Evolutionary conservation across 2,888 invertebrate species (phyloP).

Genomic region (Ypsolopha scabrella): DNA sequence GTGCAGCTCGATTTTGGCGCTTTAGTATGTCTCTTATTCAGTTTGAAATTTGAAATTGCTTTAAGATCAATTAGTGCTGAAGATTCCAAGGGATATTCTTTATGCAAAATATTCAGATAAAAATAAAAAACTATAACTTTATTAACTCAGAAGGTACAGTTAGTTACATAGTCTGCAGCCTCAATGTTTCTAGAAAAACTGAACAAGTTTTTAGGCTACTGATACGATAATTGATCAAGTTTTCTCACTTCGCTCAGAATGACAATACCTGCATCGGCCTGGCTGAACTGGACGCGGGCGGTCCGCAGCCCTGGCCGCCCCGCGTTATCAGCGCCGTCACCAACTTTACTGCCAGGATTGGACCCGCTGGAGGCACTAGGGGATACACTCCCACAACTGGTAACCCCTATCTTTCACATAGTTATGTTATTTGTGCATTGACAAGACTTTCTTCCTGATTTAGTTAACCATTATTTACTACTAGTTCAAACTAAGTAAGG

Average conservation of each 20-base stretch:
- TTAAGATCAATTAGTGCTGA: background rate
- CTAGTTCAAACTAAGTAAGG: too few relatives aligned
- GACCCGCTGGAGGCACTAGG: slow-evolving; percentile 84
- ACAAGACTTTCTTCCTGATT: too few relatives aligned
- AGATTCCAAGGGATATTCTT: too few relatives aligned
- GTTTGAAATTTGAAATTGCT: background rate
- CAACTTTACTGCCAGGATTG: slow-evolving; percentile 81
- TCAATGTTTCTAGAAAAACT: too few relatives aligned
- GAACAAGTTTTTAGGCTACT: too few relatives aligned
- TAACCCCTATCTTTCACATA: slow-evolving; percentile 16
- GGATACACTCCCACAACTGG: slow-evolving; percentile 88
- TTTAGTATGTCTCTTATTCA: slow-evolving; percentile 32
- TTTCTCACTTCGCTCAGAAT: slow-evolving; percentile 42
- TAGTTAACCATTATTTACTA: too few relatives aligned
- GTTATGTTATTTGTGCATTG: too few relatives aligned
- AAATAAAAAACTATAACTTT: too few relatives aligned
- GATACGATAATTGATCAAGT: too few relatives aligned
- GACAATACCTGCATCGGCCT: slow-evolving; percentile 81
- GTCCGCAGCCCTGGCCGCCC: slow-evolving; percentile 77
- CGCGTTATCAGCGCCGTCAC: slow-evolving; percentile 73
- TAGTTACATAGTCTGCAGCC: too few relatives aligned
- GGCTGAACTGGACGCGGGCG: slow-evolving; percentile 71
- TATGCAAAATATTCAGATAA: too few relatives aligned
- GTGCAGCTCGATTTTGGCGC: slow-evolving; percentile 83
- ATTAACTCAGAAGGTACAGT: too few relatives aligned